Evolutionary conservation across 2,888 invertebrate species (phyloP), one percentile per base, ranked within the genome.

Genomic region (Sericinus montela): DNA sequence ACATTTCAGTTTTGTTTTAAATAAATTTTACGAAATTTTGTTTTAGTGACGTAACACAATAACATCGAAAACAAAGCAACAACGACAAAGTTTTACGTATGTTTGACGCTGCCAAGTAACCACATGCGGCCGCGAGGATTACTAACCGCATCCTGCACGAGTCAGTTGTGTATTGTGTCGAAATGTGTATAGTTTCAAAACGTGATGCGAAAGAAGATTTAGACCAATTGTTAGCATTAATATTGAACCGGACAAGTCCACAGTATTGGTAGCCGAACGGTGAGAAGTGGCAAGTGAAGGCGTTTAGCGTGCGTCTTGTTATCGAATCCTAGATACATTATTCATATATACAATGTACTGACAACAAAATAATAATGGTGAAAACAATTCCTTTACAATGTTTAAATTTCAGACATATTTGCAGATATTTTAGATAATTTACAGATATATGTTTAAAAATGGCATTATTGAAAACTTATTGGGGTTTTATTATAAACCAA

Each of bases 111-210:
- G 28, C 10, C 34, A 69, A 68, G 71, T 68, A 65, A 65, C 53
- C 62, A 54, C 60, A 57, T 62, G 56, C 53, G 52, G 53, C 59
- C 69, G 69, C 72, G 72, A 69, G 74, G 74, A 72, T 62, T 55
- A 58, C 57, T 55, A 60, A 59, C 47, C 47, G 53, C n/a, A n/a
- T 57, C 49, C 43, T 55, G 59, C 54, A 49, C 49, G 50, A 55
- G 56, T 54, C 51, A 59, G 63, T 58, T n/a, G n/a, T n/a, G n/a
- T 57, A 60, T 49, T 55, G 54, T 66, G 63, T 65, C 59, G 51
- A 34, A 49, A 52, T 48, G 2, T 5, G 39, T 40, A 45, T 45
- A 25, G 37, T 45, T 45, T 29, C 23, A 16, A 45, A 48, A 45
- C 29, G n/a, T n/a, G n/a, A 10, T 41, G 15, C 34, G 36, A 11